Evolutionary conservation across 2,113 vertebrate species (phyloP), one percentile per base, ranked within the genome.

Genomic region (Pseudorectes ferrugineus): DNA sequence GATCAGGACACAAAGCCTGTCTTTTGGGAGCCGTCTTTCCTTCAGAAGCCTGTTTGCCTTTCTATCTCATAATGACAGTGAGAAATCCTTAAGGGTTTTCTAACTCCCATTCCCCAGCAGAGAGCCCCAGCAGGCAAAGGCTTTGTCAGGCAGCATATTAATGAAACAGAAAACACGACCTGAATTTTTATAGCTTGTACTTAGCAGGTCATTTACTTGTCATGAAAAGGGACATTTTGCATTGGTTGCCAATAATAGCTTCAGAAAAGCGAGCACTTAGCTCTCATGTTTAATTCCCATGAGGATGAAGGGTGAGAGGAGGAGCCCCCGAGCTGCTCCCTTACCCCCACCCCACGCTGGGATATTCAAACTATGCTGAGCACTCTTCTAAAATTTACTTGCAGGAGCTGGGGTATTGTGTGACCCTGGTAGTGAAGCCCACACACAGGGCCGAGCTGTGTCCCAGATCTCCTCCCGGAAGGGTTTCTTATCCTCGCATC

Each of bases 141-240:
- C 87, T 93, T 95, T 94, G 89, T 96, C 92, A 96, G 71, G 82
- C 93, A 95, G 96, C 89, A 88, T 95, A 89, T 96, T 97, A 94
- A 96, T 95, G 94, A 94, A 96, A 91, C 85, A 94, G 95, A 96
- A 96, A 92, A 92, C 92, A 96, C 88, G 95, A 96, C 94, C 82
- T 94, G 95, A 96, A 96, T 96, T 96, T 96, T 97, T 96, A 94
- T 80, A 82, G 88, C 93, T 90, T 96, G 93, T 96, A 93, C 88
- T 97, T 95, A 94, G 89, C 67, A 85, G 94, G 87, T 96, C 94
- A 90, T 95, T 94, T 89, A 55, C 93, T 96, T 95, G 95, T 92
- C 92, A 77, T 77, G 94, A 94, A 96, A 96, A 90, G 89, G 92
- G 85, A 89, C 78, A 74, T 93, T 95, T 94, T 95, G 87, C 89